Conservation (phyloP, 2,113 vertebrate species). For the Arizona elegans region DNA sequence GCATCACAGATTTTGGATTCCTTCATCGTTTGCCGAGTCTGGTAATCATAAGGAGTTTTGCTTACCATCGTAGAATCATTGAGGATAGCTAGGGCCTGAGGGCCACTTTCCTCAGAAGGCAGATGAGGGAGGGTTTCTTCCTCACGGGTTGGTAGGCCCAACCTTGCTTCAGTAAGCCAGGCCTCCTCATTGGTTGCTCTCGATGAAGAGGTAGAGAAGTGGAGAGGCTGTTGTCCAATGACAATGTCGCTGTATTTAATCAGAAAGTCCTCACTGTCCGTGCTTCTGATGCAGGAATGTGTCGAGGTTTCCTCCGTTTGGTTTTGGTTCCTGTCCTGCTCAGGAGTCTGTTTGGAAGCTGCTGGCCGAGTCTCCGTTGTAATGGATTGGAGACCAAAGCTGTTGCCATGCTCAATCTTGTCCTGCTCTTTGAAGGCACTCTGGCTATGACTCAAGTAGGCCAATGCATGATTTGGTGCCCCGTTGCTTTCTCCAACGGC, state of each 20-base stretch:
- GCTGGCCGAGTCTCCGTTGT: neutral
- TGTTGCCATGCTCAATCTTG: neutral
- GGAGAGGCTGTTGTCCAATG: conserved; percentile 67
- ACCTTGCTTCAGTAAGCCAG: neutral
- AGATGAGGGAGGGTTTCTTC: neutral
- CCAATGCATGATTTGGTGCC: conserved; percentile 10
- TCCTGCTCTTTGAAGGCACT: neutral
- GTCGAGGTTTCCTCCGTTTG: accelerated
- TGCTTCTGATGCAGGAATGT: neutral
- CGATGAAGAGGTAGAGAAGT: conserved; percentile 42
- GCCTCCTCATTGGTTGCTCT: conserved; percentile 25
- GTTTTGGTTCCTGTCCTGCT: neutral
- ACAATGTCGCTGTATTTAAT: conserved; percentile 76
- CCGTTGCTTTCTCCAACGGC: neutral
- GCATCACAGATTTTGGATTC: conserved; percentile 56
- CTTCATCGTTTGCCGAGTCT: conserved; percentile 25
- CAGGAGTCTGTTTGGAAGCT: neutral
- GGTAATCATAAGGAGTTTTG: neutral
- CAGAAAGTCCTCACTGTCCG: conserved; percentile 63
- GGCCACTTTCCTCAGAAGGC: conserved; percentile 53
- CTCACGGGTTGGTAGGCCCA: neutral
- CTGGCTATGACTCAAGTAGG: neutral
- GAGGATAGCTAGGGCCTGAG: conserved; percentile 66
- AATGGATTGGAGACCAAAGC: neutral
- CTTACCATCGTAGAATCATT: conserved; percentile 23